Percentiles rank a stretch among this genome's conserved stretches.
phyloP scores from a whole-genome alignment of 2,888 invertebrate species.

The Campoplex capitator region DNA sequence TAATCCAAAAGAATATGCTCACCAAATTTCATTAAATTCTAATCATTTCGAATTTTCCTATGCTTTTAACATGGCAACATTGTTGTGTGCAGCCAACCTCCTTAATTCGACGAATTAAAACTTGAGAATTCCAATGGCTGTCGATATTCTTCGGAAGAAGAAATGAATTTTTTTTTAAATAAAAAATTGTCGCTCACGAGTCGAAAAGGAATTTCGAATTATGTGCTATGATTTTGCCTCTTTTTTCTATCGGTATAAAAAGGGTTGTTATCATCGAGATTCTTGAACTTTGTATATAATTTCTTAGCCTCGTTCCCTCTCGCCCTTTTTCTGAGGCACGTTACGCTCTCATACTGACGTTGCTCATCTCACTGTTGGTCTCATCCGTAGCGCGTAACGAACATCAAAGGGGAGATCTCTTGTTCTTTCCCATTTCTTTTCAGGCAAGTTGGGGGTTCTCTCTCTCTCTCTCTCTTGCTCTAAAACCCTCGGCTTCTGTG shows the following conservation, averaged over 20 bases:
- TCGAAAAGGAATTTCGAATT: too few relatives aligned
- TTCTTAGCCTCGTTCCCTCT: conserved; percentile 46
- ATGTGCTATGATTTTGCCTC: neutral
- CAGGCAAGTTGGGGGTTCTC: neutral
- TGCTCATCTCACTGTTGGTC: conserved; percentile 46
- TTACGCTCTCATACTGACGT: conserved; percentile 43
- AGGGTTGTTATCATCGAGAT: neutral
- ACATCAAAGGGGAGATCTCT: conserved; percentile 36
- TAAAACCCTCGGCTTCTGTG: conserved; percentile 76
- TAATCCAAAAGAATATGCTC: too few relatives aligned
- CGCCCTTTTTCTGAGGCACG: conserved; percentile 14
- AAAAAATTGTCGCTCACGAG: too few relatives aligned
- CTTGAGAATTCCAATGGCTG: too few relatives aligned
- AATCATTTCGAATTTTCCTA: too few relatives aligned
- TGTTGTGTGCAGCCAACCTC: too few relatives aligned
- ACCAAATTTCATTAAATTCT: too few relatives aligned
- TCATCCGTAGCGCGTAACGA: conserved; percentile 53
- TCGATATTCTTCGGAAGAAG: too few relatives aligned
- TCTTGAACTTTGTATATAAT: conserved; percentile 55
- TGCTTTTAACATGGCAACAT: too few relatives aligned
- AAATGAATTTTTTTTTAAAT: too few relatives aligned
- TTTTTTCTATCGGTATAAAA: conserved; percentile 23
- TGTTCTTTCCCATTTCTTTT: conserved; percentile 6
- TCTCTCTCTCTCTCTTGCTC: conserved; percentile 32
- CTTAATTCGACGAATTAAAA: too few relatives aligned